Percentiles rank a stretch among this genome's conserved stretches.
Evolutionary conservation across 2,113 vertebrate species (phyloP).

Genomic region (Rhodinocichla rosea): DNA sequence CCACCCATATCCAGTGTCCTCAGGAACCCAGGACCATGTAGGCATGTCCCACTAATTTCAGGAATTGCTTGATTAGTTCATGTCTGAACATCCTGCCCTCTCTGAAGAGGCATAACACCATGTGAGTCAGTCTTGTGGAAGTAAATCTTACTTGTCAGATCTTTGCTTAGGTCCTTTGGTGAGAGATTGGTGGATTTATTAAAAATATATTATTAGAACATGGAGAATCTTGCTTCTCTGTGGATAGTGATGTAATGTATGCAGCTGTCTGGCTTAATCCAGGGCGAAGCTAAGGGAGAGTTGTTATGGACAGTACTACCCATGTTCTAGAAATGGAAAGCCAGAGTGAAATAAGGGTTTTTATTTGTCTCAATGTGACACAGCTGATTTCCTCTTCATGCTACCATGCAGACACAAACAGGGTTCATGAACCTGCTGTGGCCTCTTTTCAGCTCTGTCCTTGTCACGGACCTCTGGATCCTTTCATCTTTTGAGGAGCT

Average conservation of each 20-base stretch:
- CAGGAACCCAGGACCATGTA: background rate
- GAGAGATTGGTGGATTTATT: conserved; percentile 29
- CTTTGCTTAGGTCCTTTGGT: background rate
- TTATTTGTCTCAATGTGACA: background rate
- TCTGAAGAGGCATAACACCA: background rate
- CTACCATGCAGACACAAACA: background rate
- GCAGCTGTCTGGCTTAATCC: conserved; percentile 35
- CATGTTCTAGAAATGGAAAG: background rate
- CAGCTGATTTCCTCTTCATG: background rate
- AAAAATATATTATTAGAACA: conserved; percentile 46
- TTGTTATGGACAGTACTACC: background rate
- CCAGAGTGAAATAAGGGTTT: background rate
- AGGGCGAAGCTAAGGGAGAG: background rate
- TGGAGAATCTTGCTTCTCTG: conserved; percentile 46
- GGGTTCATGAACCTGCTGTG: background rate
- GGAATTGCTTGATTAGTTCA: conserved; percentile 27
- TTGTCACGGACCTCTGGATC: background rate
- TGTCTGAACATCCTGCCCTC: conserved; percentile 50
- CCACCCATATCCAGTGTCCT: background rate
- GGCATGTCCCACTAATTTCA: background rate
- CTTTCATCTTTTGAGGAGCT: background rate
- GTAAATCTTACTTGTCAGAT: background rate
- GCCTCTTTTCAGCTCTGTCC: background rate
- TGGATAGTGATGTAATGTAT: conserved; percentile 40
- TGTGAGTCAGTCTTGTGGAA: conserved; percentile 6